Evolutionary conservation across 2,888 invertebrate species (phyloP).

Genomic region (Mesoligia furuncula): DNA sequence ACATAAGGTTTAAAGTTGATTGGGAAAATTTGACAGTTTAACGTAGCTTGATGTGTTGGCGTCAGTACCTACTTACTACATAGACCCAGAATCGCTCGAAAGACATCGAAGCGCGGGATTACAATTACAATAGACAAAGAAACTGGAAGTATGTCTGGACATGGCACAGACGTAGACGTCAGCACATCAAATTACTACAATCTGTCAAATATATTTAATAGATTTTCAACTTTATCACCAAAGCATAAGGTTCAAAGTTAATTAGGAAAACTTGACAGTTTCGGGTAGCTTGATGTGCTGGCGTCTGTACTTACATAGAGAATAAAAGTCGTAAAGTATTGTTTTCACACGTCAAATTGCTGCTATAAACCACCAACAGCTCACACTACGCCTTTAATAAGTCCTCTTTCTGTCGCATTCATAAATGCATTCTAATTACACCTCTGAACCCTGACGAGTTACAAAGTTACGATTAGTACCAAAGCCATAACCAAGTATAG

Average conservation of each 20-base stretch:
- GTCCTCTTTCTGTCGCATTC: constrained; percentile 10
- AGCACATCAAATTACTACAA: not conserved
- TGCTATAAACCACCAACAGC: constrained; percentile 9
- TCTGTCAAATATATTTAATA: too few relatives aligned
- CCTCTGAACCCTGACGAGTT: constrained; percentile 35
- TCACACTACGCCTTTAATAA: constrained; percentile 2
- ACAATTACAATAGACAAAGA: not conserved
- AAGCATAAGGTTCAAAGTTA: too few relatives aligned
- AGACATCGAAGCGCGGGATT: not conserved
- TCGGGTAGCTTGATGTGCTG: too few relatives aligned
- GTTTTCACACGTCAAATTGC: not conserved
- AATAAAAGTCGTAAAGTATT: not conserved
- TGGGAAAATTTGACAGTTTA: too few relatives aligned
- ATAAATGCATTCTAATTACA: constrained; percentile 42
- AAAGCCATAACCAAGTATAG: constrained; percentile 34
- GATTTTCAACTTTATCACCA: too few relatives aligned
- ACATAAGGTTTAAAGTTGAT: too few relatives aligned
- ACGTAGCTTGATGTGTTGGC: too few relatives aligned
- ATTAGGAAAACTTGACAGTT: too few relatives aligned
- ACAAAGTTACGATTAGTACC: constrained; percentile 43
- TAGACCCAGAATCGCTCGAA: not conserved
- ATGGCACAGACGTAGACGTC: not conserved
- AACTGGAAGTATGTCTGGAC: not conserved
- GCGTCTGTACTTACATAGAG: not conserved
- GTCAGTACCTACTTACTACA: too few relatives aligned